Conservation (phyloP, 2,797 vertebrate species). For the Trachops cirrhosus region DNA sequence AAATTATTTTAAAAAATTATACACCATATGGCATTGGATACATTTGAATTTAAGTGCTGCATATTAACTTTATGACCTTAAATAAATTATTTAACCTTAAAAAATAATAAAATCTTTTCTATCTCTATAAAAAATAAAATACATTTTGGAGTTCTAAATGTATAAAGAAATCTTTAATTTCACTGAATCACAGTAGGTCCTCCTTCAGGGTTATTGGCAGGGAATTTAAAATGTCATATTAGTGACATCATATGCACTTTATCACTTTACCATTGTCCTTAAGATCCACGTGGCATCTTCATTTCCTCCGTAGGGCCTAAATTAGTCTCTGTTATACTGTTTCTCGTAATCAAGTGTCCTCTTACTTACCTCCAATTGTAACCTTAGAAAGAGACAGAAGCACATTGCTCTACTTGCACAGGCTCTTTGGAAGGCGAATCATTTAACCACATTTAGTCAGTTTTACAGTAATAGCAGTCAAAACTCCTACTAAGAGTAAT, state of each 20-base stretch:
- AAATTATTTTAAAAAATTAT: not conserved
- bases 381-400: not conserved
- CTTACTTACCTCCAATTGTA: not conserved
- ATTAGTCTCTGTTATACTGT: not conserved
- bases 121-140: not conserved
- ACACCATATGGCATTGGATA: not conserved
- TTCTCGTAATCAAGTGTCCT: not conserved
- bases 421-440: slow-evolving; percentile 5
- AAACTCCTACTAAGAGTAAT: slow-evolving; percentile 34
- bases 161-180: not conserved
- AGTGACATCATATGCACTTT: not conserved
- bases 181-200: not conserved
- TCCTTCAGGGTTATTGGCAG: not conserved
- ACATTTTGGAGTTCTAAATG: not conserved
- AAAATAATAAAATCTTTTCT: not conserved
- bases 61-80: not conserved
- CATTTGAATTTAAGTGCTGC: not conserved
- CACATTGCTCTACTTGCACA: not conserved
- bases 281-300: not conserved
- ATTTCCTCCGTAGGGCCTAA: not conserved
- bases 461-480: slow-evolving; percentile 36
- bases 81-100: not conserved
- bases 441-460: not conserved
- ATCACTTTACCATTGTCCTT: not conserved
- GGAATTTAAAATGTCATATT: not conserved